Evolutionary conservation across 2,888 invertebrate species (phyloP), one percentile per base, ranked within the genome.

Genomic region (Acrobasis suavella): DNA sequence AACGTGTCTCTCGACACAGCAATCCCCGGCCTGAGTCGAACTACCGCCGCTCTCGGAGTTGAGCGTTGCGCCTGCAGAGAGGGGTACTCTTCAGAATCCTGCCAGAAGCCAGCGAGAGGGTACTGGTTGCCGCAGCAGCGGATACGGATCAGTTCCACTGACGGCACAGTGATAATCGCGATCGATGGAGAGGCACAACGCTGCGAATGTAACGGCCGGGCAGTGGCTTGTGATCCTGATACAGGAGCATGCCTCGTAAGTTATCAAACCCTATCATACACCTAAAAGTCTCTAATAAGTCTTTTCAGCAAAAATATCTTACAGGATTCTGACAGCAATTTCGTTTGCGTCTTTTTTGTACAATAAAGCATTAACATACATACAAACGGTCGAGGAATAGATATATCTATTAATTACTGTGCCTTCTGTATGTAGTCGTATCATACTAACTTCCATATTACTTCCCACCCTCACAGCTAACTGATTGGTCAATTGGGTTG

Each of bases 1-100:
- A 96, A 97, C 82, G 96, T 97, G 0, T 95, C 96, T 0, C 89
- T 98, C 82, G 98, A 98, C 84, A 95, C 96, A 3, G 97, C 97
- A 0, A 94, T 96, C 39, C 93, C 95, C 54, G 93, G 95, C 1
- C 93, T 93, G 55, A 95, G 94, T 42, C 93, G 94, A 12, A 94
- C 94, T 0, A 95, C 93, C 67, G 94, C 94, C n/a, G 96, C 97
- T 0, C 93, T 94, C 39, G 96, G 97, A 0, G 95, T 98, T 2
- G 98, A 98, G 86, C 92, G 96, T 64, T 98, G 98, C 83, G 93
- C 94, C 56, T 98, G 98, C 78, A 96, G 97, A 0, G 89, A 93
- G 0, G 94, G 94, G 65, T 98, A 98, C 89, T 94, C 95, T 68
- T 96, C 97, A 0, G 94, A 95, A 0, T 99, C 98, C 0, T 99